Conservation (phyloP, 2,888 invertebrate genomes). For the Pseudococcus viburni region DNA sequence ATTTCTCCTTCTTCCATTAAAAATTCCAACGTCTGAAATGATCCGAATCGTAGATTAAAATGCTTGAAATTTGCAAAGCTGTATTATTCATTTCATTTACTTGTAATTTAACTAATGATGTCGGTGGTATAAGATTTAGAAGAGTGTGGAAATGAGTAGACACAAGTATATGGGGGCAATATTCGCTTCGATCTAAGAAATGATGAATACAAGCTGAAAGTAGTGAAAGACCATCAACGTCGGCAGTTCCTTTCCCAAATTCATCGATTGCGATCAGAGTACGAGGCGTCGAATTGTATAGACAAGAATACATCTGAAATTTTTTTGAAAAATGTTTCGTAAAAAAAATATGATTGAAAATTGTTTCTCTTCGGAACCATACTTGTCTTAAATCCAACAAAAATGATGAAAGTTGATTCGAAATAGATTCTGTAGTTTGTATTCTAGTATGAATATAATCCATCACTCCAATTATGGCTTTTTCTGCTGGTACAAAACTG, state of each 20-base stretch:
- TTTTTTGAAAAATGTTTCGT: too few species aligned
- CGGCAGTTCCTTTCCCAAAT: conserved; percentile 88
- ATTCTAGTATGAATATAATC: conserved; percentile 84
- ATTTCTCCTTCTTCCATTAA: conserved; percentile 75
- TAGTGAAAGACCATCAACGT: conserved; percentile 83
- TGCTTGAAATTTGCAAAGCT: background rate
- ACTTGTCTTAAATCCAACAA: conserved; percentile 89
- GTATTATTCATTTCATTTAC: conserved; percentile 71
- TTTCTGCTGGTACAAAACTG: conserved; percentile 87
- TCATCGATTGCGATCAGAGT: conserved; percentile 90
- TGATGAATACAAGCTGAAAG: conserved; percentile 79
- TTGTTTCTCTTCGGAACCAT: conserved; percentile 55
- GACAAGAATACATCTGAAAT: conserved; percentile 76
- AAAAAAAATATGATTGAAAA: too few species aligned
- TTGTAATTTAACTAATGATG: conserved; percentile 73
- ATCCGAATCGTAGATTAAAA: background rate
- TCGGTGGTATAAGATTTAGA: conserved; percentile 75
- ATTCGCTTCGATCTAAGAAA: conserved; percentile 75
- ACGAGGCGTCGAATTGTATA: conserved; percentile 77
- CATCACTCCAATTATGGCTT: conserved; percentile 80
- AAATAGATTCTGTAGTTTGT: conserved; percentile 83
- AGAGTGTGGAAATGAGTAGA: conserved; percentile 85
- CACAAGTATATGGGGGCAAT: conserved; percentile 81
- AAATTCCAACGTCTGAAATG: conserved; percentile 54
- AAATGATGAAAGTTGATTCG: conserved; percentile 87